Evolutionary conservation across 1,140 invertebrate species (phyloP), one percentile per base, ranked within the genome.

Genomic region (Sesamia nonagrioides): DNA sequence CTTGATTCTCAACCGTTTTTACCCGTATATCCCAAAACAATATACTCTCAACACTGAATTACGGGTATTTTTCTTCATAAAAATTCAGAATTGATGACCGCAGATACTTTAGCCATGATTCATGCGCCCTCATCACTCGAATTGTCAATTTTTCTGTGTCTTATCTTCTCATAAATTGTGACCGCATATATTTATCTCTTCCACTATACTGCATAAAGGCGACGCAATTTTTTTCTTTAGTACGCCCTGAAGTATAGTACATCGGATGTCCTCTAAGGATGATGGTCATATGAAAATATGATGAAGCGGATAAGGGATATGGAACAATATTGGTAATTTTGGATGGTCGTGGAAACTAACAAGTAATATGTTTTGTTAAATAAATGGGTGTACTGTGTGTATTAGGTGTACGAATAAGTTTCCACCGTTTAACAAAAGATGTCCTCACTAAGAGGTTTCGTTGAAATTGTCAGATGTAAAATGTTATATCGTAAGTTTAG

Each of bases 131-230:
- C 71, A 74, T 74, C 72, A 74, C 21, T 60, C 13, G 35, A 45
- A 48, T 72, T 56, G 69, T 18, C 72, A n/a, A 17, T 74, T 74
- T 45, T 40, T 35, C 69, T 18, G 33, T 52, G 48, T 72, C 69
- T 56, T 54, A 72, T 56, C 33, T 17, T 13, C 40, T 15, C 52
- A 74, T 74, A 48, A 74, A 74, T 74, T 74, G 37, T 17, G 35
- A 48, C 40, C 56, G 21, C 37, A 60, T 60, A 74, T 74, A 54
- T 60, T 60, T 45, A 56, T 45, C 56, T 45, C 40, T 74, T 60
- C 40, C 18, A 74, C 54, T 45, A 45, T 61, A 60, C 15, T 42
- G 37, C 54, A 48, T 60, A 73, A 21, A 60, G 27, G 56, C 33
- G 1, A 8, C 9, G 17, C 17, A 13, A 18, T 15, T 42, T 42